phyloP scores from a whole-genome alignment of 2,797 vertebrate species.

The Falco naumanni region DNA sequence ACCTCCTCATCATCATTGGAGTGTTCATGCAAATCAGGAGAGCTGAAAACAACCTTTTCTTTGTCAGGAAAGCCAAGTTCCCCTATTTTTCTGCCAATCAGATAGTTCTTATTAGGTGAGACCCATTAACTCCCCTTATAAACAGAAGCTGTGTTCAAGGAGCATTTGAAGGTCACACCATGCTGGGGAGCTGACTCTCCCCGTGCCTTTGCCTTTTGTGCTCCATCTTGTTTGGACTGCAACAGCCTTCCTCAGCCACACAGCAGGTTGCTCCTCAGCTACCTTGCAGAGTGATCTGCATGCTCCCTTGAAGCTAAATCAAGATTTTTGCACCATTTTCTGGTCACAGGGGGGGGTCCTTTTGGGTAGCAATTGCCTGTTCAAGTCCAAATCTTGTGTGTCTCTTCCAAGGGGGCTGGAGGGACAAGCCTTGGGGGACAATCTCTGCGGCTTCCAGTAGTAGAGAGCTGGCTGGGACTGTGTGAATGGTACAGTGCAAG shows the following conservation, averaged over 20 bases:
- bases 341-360: not conserved
- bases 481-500: not conserved
- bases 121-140: not conserved
- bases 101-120: not conserved
- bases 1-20: not conserved
- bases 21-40: not conserved
- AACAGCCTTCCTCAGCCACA: fast-evolving
- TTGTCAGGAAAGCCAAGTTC: not conserved
- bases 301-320: not conserved
- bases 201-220: not conserved
- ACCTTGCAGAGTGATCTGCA: not conserved
- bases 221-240: not conserved
- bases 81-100: not conserved
- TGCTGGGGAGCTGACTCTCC: not conserved
- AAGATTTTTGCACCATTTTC: not conserved
- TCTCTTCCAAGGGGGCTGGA: not conserved
- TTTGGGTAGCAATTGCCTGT: not conserved
- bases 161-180: not conserved
- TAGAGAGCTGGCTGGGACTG: not conserved
- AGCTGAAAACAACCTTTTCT: not conserved
- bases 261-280: not conserved
- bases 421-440: not conserved
- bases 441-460: not conserved
- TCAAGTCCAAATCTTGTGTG: not conserved
- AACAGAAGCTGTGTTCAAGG: not conserved